Conservation (phyloP, 2,113 vertebrate species). For the Oryzias celebensis region DNA sequence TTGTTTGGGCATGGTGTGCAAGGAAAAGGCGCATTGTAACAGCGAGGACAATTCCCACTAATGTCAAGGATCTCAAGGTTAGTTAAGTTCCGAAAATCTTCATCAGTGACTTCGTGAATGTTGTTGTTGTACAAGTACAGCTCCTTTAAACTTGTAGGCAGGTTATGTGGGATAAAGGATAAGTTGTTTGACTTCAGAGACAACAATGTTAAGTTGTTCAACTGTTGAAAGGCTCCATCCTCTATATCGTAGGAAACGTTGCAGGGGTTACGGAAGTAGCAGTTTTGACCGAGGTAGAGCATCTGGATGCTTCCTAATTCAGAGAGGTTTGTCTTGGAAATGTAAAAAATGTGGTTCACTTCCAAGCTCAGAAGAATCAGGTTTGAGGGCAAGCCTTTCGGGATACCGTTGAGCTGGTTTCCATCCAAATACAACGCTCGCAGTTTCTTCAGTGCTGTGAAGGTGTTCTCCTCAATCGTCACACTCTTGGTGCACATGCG, state of each 20-base stretch:
- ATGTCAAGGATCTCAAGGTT: conserved; percentile 89
- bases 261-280: conserved; percentile 93
- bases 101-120: conserved; percentile 75
- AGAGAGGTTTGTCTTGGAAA: conserved; percentile 81
- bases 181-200: conserved; percentile 92
- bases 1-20: conserved; percentile 84
- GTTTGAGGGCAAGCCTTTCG: conserved; percentile 80
- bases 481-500: conserved; percentile 69
- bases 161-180: conserved; percentile 78
- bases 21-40: conserved; percentile 89
- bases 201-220: conserved; percentile 82
- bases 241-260: conserved; percentile 84
- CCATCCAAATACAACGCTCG: conserved; percentile 89
- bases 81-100: conserved; percentile 82
- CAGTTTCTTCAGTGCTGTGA: conserved; percentile 77
- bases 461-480: conserved; percentile 76
- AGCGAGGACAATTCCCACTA: conserved; percentile 94
- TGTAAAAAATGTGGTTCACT: conserved; percentile 84
- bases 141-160: conserved; percentile 83
- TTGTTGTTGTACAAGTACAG: conserved; percentile 91
- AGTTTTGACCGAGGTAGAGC: conserved; percentile 92
- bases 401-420: conserved; percentile 86
- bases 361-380: conserved; percentile 89
- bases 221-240: conserved; percentile 78
- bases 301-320: conserved; percentile 79